Conservation (phyloP, 2,888 invertebrate genomes). For the Cosmorhoe ocellata region DNA sequence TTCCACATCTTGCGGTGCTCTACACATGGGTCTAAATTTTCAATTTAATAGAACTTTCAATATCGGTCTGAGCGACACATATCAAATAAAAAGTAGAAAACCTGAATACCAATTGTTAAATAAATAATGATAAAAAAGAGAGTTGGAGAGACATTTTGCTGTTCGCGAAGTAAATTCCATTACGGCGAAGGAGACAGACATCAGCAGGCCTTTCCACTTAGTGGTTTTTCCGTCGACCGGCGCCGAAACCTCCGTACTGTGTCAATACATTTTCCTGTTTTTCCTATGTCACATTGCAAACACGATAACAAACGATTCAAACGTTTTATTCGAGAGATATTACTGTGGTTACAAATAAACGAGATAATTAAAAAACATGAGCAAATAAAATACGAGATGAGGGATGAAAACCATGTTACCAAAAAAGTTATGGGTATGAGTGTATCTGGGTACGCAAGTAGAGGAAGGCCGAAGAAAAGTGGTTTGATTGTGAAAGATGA, state of each 20-base stretch:
- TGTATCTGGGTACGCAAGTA: too few relatives aligned
- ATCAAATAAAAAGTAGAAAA: too few relatives aligned
- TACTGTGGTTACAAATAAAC: constrained; percentile 18
- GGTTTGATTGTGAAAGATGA: too few relatives aligned
- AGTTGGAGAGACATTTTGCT: constrained; percentile 39
- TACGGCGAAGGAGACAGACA: constrained; percentile 47
- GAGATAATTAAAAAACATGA: constrained; percentile 34
- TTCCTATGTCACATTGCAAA: constrained; percentile 22
- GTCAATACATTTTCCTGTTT: constrained; percentile 39
- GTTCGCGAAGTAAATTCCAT: constrained; percentile 56
- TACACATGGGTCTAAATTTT: neutral
- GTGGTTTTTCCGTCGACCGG: constrained; percentile 51
- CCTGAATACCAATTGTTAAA: neutral
- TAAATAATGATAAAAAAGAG: constrained; percentile 26
- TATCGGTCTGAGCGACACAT: too few relatives aligned
- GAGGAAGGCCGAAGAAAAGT: too few relatives aligned
- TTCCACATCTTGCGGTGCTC: neutral
- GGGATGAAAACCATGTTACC: too few relatives aligned
- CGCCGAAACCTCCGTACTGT: constrained; percentile 36
- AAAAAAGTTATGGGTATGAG: too few relatives aligned
- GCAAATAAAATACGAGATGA: too few relatives aligned
- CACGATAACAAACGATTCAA: constrained; percentile 17
- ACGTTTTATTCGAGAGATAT: constrained; percentile 14
- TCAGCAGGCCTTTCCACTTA: constrained; percentile 56
- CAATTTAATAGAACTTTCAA: too few relatives aligned